Evolutionary conservation across 2,888 invertebrate genomes (phyloP), one percentile per base, ranked within the genome.

Genomic region (Odiellus spinosus): DNA sequence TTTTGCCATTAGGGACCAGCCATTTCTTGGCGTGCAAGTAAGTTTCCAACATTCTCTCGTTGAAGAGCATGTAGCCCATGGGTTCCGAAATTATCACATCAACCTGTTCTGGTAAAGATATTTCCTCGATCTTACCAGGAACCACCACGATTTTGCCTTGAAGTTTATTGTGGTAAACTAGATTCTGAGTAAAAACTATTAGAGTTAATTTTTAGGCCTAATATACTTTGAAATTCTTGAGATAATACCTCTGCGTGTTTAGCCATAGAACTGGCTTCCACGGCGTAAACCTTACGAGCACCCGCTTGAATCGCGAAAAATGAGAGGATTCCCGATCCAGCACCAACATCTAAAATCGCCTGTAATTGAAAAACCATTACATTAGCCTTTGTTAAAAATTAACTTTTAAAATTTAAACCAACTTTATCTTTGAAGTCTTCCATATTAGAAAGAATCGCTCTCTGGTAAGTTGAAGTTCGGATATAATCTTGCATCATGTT

Each of bases 401-500:
- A 6, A 26, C 26, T 26, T 8, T 26, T 8, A 26, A 26, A 26
- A 26, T 8, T 19, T 17, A 36, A 44, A 39, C 49, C 44, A 47
- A 69, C 71, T 62, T 73, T 73, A 55, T 71, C 72, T 52, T 79
- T 76, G 67, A 96, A 98, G 67, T 98, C 96, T 49, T 78, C 76
- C 46, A 84, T 73, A 69, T 98, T 98, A 46, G 84, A 80, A 53
- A 93, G 72, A 65, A 98, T 93, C 47, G 98, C 96, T 60, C 87
- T 77, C 69, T 98, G 96, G 69, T 98, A 98, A 48, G 96, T 96
- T 63, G 91, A 88, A 40, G 98, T 98, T 58, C 98, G 75, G 55
- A 96, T 87, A 68, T 90, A 98, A 67, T 98, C 98, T 71, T 98
- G 96, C 84, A 98, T 85, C 96, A 98, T 98, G 65, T 98, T 98